Evolutionary conservation across 2,797 vertebrate species (phyloP).

Genomic region (Galagoides demidoff): DNA sequence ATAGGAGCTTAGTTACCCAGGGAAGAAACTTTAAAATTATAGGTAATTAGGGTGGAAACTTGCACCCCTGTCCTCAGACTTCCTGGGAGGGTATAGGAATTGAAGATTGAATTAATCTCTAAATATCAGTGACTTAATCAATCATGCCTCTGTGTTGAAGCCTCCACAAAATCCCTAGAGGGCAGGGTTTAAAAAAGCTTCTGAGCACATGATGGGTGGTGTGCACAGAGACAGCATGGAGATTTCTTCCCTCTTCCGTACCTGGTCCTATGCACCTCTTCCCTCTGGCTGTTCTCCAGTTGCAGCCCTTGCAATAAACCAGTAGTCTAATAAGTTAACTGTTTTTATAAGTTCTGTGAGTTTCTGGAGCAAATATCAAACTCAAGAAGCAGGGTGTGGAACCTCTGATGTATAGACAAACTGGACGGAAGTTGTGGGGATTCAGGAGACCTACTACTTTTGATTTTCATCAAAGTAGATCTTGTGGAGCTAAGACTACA

Average conservation of each 20-base stretch:
- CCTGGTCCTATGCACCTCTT: neutral
- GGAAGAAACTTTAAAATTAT: neutral
- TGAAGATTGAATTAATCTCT: neutral
- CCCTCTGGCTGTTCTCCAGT: neutral
- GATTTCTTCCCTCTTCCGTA: neutral
- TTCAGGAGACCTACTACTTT: neutral
- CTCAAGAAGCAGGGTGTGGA: neutral
- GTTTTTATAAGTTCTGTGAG: neutral
- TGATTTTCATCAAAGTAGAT: neutral
- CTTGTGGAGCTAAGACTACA: neutral
- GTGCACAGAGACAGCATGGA: neutral
- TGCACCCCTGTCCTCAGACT: neutral
- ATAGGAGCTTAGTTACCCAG: neutral
- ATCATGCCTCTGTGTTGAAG: neutral
- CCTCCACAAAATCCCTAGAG: no score
- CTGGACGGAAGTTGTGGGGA: neutral
- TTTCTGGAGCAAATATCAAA: neutral
- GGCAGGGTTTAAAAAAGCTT: neutral
- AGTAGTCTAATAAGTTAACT: neutral
- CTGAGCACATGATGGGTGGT: neutral
- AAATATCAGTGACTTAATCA: neutral
- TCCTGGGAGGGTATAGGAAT: no score
- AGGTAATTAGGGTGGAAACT: neutral
- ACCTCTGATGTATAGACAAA: neutral
- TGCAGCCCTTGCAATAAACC: neutral